A percentile compares a stretch with the other conserved stretches of the same genome.
These are phyloP conservation scores for Pteropus rufus DNA, from an alignment of 2,797 vertebrate species.

Conservation along the genomic window DNA sequence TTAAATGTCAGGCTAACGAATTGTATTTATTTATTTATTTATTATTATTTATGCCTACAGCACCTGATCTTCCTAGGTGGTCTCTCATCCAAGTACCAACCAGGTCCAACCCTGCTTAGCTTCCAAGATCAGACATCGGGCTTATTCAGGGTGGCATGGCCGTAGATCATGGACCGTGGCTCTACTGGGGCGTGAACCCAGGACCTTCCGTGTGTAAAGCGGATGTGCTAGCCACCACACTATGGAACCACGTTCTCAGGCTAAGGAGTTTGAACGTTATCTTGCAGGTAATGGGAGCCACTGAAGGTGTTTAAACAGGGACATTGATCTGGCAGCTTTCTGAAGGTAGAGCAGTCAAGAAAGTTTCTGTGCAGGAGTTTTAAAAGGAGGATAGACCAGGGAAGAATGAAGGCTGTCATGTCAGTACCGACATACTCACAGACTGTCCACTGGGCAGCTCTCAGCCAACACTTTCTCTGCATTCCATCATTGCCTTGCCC, in stretches of 20 bases:
- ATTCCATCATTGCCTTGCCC: constrained; percentile 8
- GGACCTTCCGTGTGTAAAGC: no score
- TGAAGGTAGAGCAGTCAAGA: background rate
- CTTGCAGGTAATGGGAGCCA: background rate
- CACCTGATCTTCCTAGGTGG: no score
- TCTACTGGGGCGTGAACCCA: no score
- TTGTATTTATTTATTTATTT: no score
- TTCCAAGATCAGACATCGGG: no score
- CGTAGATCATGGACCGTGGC: no score
- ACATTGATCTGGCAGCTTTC: background rate
- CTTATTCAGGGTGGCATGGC: no score
- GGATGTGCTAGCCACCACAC: no score
- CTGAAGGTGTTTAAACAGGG: background rate
- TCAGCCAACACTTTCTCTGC: background rate
- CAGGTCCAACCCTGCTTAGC: no score
- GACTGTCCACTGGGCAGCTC: background rate
- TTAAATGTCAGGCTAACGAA: background rate
- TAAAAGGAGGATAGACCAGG: background rate
- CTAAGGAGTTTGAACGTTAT: background rate
- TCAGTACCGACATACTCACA: background rate
- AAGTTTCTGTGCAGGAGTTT: background rate
- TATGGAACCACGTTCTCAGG: background rate
- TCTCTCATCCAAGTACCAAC: no score
- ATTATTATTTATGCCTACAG: no score
- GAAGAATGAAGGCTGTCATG: background rate